These are phyloP conservation scores for Microcaecilia unicolor DNA, from an alignment of 2,797 vertebrate species.

Conservation along the genomic window DNA sequence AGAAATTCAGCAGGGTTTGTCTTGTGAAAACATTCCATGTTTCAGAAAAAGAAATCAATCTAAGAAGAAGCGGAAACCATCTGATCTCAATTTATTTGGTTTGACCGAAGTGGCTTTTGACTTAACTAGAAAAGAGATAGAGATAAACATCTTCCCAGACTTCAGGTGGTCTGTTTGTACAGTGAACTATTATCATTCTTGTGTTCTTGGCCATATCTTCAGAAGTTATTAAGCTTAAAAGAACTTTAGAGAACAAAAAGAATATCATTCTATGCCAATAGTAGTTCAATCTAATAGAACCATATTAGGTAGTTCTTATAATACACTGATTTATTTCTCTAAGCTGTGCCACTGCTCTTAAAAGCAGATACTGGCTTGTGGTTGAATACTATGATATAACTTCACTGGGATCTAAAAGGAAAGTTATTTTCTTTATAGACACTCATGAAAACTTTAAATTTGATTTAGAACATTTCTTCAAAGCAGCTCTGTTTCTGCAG, in stretches of 20 bases:
- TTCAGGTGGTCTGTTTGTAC: slow-evolving; percentile 4
- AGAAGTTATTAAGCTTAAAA: neutral
- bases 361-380: too few relatives aligned
- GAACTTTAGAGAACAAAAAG: slow-evolving; percentile 3
- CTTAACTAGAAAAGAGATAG: neutral
- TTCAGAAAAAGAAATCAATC: slow-evolving; percentile 14
- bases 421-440: too few relatives aligned
- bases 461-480: too few relatives aligned
- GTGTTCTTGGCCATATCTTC: slow-evolving; percentile 1
- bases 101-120: slow-evolving; percentile 5
- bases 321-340: too few relatives aligned
- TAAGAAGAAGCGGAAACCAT: neutral
- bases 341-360: too few relatives aligned
- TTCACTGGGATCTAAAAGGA: too few relatives aligned
- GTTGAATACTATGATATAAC: too few relatives aligned
- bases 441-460: too few relatives aligned
- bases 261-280: neutral
- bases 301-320: slow-evolving; percentile 3
- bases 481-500: too few relatives aligned
- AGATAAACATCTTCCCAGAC: neutral
- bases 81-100: slow-evolving; percentile 10
- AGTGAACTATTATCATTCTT: neutral
- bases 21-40: neutral
- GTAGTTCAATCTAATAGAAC: slow-evolving; percentile 1
- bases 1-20: neutral